Evolutionary conservation across 1,140 invertebrate species (phyloP).

Genomic region (Bombus affinis): DNA sequence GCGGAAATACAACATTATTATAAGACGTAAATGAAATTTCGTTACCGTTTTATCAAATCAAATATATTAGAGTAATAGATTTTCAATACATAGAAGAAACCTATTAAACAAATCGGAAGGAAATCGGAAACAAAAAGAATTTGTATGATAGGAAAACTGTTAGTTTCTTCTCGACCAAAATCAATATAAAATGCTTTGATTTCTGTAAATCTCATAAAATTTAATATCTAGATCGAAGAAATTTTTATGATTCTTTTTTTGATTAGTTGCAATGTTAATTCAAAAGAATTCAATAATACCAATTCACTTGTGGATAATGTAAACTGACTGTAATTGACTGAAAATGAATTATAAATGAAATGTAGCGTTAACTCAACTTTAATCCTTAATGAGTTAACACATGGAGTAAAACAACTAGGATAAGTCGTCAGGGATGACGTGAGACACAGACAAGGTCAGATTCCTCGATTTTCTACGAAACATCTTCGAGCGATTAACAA

Average conservation of each 20-base stretch:
- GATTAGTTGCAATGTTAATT: background rate
- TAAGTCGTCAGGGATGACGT: background rate
- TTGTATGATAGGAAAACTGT: background rate
- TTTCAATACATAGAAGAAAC: background rate
- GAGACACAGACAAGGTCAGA: conserved; percentile 5
- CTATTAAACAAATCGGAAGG: background rate
- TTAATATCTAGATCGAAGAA: background rate
- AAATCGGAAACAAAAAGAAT: background rate
- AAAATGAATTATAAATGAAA: background rate
- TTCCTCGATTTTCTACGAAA: too few species aligned
- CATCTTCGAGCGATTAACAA: too few species aligned
- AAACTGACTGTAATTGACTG: background rate
- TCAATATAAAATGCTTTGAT: too few species aligned
- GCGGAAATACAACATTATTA: background rate
- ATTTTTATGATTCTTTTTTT: background rate
- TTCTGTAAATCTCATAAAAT: too few species aligned
- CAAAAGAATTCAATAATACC: background rate
- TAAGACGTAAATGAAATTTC: background rate
- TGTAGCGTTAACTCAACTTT: too few species aligned
- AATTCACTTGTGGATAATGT: background rate
- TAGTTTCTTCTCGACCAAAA: too few species aligned
- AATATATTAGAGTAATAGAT: background rate
- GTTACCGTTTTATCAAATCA: background rate
- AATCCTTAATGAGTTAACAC: background rate
- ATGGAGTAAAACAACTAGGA: background rate